Conservation (phyloP, 2,888 invertebrate species). For the Volucella inflata region DNA sequence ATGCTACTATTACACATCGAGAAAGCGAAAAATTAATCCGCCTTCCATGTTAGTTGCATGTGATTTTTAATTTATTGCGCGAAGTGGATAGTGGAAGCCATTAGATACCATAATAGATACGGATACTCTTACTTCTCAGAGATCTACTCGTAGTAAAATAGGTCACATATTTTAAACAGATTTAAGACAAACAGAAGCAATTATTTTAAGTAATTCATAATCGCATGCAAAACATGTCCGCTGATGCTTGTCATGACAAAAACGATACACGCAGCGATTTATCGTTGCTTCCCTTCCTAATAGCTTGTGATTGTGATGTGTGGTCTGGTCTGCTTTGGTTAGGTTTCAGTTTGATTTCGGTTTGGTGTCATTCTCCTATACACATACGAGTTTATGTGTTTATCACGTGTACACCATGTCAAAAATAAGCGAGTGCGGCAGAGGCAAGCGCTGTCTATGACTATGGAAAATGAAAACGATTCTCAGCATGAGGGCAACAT, state of each 20-base stretch:
- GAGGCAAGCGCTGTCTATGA: background rate
- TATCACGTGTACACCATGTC: constrained; percentile 9
- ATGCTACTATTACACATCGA: background rate
- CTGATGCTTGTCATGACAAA: constrained; percentile 31
- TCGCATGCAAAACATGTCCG: constrained; percentile 51
- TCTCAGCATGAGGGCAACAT: constrained; percentile 67
- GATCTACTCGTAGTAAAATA: background rate
- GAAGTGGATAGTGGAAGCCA: too few species aligned
- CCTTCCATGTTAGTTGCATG: constrained; percentile 32
- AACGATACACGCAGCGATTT: constrained; percentile 44
- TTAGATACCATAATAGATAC: too few species aligned
- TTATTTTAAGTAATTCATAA: constrained; percentile 67
- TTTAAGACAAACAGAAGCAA: constrained; percentile 46
- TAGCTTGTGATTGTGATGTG: background rate
- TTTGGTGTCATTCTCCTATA: too few species aligned
- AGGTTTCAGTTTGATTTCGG: background rate
- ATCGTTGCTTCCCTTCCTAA: constrained; percentile 14
- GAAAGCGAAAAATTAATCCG: constrained; percentile 34
- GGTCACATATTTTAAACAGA: constrained; percentile 15
- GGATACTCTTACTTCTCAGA: constrained; percentile 3
- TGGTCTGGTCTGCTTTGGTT: background rate
- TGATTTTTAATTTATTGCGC: constrained; percentile 24
- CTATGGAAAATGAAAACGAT: constrained; percentile 10
- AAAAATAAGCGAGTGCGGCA: background rate
- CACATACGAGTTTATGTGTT: background rate